These are phyloP conservation scores for Volucella bombylans DNA, from an alignment of 2,888 invertebrate species.

Conservation along the genomic window DNA sequence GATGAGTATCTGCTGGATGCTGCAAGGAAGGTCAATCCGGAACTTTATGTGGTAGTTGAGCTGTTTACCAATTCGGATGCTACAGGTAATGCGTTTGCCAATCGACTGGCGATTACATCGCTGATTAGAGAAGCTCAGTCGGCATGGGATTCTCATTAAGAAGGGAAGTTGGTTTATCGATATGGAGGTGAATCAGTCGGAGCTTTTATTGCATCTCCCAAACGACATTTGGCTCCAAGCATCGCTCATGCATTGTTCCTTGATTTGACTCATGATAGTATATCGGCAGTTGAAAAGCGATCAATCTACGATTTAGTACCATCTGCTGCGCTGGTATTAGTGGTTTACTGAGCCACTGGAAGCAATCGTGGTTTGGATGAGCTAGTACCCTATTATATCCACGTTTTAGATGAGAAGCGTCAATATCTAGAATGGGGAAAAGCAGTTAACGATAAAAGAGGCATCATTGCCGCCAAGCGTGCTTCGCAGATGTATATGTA, in stretches of 20 bases:
- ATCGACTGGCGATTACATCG: slow-evolving; percentile 96
- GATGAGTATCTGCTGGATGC: slow-evolving; percentile 94
- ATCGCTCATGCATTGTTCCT: slow-evolving; percentile 97
- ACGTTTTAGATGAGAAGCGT: slow-evolving; percentile 96
- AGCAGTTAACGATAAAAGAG: slow-evolving; percentile 83
- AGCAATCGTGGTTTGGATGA: slow-evolving; percentile 98
- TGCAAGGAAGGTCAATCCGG: slow-evolving; percentile 93
- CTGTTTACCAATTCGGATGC: slow-evolving; percentile 97
- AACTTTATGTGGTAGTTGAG: slow-evolving; percentile 98
- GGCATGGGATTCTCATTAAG: slow-evolving; percentile 96
- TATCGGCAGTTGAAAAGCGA: slow-evolving; percentile 89
- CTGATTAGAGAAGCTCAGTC: slow-evolving; percentile 93
- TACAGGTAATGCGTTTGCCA: slow-evolving; percentile 98
- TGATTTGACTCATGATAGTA: slow-evolving; percentile 99
- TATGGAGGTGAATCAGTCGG: slow-evolving; percentile 97
- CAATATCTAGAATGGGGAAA: slow-evolving; percentile 91
- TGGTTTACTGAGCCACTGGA: slow-evolving; percentile 97
- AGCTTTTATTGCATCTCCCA: slow-evolving; percentile 90
- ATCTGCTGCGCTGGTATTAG: slow-evolving; percentile 92
- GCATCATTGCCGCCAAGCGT: slow-evolving; percentile 91
- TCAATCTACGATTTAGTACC: slow-evolving; percentile 94
- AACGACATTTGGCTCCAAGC: slow-evolving; percentile 87
- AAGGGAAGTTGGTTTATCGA: slow-evolving; percentile 95
- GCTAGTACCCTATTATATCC: slow-evolving; percentile 97
- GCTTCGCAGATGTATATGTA: slow-evolving; percentile 92